Conservation (phyloP, 2,797 vertebrate species). For the Pogoniulus pusillus region DNA sequence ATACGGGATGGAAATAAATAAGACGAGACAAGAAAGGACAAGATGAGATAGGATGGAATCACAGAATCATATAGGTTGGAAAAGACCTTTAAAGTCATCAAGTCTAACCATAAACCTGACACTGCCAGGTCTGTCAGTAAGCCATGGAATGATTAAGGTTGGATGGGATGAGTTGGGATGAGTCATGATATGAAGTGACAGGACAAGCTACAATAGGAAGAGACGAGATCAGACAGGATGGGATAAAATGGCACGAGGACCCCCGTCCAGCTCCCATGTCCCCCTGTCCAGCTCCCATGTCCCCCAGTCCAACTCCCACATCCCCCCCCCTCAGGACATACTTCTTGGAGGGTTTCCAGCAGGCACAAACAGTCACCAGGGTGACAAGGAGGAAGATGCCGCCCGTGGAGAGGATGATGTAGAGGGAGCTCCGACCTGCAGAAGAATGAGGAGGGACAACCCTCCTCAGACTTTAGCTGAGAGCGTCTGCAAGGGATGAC, state of each 20-base stretch:
- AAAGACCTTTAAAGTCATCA: no score
- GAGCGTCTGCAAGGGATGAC: neutral
- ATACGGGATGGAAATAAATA: no score
- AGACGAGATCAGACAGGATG: no score
- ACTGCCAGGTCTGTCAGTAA: no score
- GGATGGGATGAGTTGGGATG: no score
- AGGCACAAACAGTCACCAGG: conserved; percentile 97
- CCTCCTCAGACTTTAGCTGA: neutral
- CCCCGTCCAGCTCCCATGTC: neutral
- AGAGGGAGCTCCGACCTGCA: conserved; percentile 93
- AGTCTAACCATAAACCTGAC: no score
- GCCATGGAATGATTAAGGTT: no score
- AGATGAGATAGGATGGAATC: no score
- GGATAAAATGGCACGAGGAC: neutral
- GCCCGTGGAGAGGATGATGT: conserved; percentile 96
- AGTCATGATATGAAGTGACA: no score
- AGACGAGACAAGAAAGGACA: no score
- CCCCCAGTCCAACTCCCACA: neutral
- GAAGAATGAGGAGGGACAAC: neutral
- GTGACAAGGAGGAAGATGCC: conserved; percentile 98
- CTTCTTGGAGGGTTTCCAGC: conserved; percentile 98
- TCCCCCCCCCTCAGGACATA: conserved; percentile 69
- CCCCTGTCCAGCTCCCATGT: neutral
- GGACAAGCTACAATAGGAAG: fast-evolving
- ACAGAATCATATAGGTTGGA: no score